Evolutionary conservation across 2,797 vertebrate species (phyloP).

Genomic region (Cossypha niveicapilla): DNA sequence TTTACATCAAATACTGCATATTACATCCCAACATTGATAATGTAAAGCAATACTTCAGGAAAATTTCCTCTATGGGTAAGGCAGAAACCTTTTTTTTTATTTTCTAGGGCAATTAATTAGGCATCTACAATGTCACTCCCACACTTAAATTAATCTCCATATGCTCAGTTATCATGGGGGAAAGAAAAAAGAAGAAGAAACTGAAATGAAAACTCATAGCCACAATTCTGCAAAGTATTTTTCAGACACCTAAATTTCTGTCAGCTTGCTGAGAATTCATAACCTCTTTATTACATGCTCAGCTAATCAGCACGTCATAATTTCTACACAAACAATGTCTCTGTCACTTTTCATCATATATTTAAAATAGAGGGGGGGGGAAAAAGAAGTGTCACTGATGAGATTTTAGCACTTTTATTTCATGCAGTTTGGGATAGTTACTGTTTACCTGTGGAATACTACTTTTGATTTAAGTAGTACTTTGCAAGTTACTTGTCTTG

Average conservation of each 20-base stretch:
- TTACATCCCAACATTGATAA: not conserved
- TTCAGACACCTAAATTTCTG: constrained; percentile 24
- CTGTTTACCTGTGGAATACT: not conserved
- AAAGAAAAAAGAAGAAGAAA: constrained; percentile 8
- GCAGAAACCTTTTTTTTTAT: constrained; percentile 47
- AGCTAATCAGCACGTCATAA: not conserved
- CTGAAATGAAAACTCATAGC: not conserved
- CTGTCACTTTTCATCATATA: not conserved
- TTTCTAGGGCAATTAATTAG: constrained; percentile 57
- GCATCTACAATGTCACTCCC: constrained; percentile 46
- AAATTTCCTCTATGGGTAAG: constrained; percentile 37
- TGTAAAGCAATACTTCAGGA: not conserved
- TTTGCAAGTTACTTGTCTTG: not conserved
- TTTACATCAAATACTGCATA: not conserved
- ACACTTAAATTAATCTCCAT: constrained; percentile 61
- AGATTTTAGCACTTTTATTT: not conserved
- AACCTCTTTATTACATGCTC: constrained; percentile 18
- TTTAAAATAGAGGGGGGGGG: not conserved
- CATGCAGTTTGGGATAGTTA: not conserved
- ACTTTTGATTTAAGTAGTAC: not conserved
- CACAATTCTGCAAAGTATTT: not conserved
- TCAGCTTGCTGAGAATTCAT: not conserved
- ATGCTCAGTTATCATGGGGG: constrained; percentile 29
- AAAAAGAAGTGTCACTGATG: not conserved
- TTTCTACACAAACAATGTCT: not conserved